Conservation (phyloP, 1,140 invertebrate species). For the Drosophila teissieri region DNA sequence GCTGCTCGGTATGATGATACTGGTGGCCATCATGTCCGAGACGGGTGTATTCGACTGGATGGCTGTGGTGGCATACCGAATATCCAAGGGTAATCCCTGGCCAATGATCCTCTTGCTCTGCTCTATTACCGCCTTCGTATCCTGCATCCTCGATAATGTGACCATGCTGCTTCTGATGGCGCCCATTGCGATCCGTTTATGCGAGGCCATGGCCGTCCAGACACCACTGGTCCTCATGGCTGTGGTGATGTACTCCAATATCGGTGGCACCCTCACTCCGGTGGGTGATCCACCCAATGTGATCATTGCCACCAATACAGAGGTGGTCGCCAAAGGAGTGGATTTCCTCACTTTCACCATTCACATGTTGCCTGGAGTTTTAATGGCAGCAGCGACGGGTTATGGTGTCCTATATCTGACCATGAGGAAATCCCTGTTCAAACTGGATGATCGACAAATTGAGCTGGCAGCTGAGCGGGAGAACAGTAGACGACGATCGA, state of each 20-base stretch:
- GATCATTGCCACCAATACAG: slow-evolving; percentile 90
- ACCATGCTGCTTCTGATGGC: slow-evolving; percentile 94
- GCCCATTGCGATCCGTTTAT: slow-evolving; percentile 93
- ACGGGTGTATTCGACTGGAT: slow-evolving; percentile 94
- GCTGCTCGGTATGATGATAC: slow-evolving; percentile 95
- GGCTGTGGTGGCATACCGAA: slow-evolving; percentile 86
- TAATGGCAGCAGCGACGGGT: slow-evolving; percentile 87
- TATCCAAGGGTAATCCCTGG: slow-evolving; percentile 92
- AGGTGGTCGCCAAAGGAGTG: slow-evolving; percentile 88
- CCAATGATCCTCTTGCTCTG: slow-evolving; percentile 91
- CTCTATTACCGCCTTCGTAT: slow-evolving; percentile 90
- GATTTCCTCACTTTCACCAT: slow-evolving; percentile 90
- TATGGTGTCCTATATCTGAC: slow-evolving; percentile 89
- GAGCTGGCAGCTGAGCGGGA: slow-evolving; percentile 89
- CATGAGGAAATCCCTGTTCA: slow-evolving; percentile 88
- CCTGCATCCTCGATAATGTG: slow-evolving; percentile 94
- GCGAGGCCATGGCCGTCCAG: slow-evolving; percentile 93
- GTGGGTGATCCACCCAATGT: slow-evolving; percentile 95
- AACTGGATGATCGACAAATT: slow-evolving; percentile 89
- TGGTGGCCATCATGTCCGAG: slow-evolving; percentile 93
- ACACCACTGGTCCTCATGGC: slow-evolving; percentile 91
- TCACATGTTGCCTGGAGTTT: slow-evolving; percentile 91
- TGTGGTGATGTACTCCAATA: slow-evolving; percentile 93
- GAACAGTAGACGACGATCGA: slow-evolving; percentile 91
- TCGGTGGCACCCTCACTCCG: slow-evolving; percentile 93